Base-by-base conservation (phyloP, 2,888 invertebrate genomes). In the Drosophila kanekoi region DNA sequence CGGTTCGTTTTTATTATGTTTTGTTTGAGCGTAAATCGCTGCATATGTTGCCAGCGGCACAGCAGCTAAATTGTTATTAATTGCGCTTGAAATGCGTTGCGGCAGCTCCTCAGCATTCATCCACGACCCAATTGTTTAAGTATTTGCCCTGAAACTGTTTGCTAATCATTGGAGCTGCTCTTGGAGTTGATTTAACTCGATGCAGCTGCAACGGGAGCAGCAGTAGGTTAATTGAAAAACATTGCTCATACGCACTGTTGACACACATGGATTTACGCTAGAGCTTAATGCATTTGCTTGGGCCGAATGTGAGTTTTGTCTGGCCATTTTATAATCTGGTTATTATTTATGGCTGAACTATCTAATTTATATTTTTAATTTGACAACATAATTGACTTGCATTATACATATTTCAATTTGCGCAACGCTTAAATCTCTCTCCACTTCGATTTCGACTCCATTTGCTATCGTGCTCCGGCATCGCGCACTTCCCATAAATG, bases 51-150 rank as follows among this genome's bases (percentile, higher is more conserved):
- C 54, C 63, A 49, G 49, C 44, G 59, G 49, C 63, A 28, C 58
- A 48, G 54, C 59, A 56, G 65, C 62, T 56, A 70, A 60, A 65
- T 58, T 77, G 62, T 67, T 75, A 77, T 74, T 87, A 76, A 87
- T 73, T 79, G 62, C 68, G 43, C 61, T 62, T 38, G 32, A 61
- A 62, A 54, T 47, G 45, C 33, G 33, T 44, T 53, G 23, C 43
- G 33, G 38, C 52, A 43, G 10, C 37, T 43, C 28, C 40, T 48
- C 9, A 37, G 38, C 23, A 53, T 53, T 48, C 37, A 38, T 45
- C 14, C n/a, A n/a, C 58, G 53, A 45, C 48, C 13, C 51, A 38
- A 47, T 47, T 43, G 45, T 11, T 16, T 40, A 44, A 10, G 16
- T 23, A 16, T 37, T 18, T 49, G 16, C 23, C 13, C 35, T 33